Evolutionary conservation across 2,888 invertebrate species (phyloP), one percentile per base, ranked within the genome.

Genomic region (Eupithecia vulgata): DNA sequence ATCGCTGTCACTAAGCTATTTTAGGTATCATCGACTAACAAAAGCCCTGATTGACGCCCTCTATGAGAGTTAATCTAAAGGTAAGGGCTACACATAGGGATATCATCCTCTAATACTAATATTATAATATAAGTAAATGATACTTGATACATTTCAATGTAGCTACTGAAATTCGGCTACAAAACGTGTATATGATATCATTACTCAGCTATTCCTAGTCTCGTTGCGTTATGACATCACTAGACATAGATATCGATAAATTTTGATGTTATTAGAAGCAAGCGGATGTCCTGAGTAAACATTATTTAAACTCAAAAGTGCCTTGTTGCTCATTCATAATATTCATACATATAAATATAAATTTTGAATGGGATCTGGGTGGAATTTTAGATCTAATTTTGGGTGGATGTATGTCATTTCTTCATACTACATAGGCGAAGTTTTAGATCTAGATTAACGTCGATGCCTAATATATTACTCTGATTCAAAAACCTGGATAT

Each of bases 251-350:
- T 57, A 57, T 57, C 57, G 25, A 57, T 57, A 57, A 57, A 57
- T 57, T 57, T 57, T 25, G 25, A 57, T 12, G 12, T 13, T 57
- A 57, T 57, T 25, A 57, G 57, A 57, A 57, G 5, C 57, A 57
- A 25, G 57, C 57, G 57, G 57, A 57, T 57, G 57, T 57, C 57
- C 57, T 57, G 57, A 2, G 57, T 57, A 25, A 57, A 57, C 57
- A 57, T 57, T 25, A 57, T 57, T 57, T 25, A 57, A 25, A 25
- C 12, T 25, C 21, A 3, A 57, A 57, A 57, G 57, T 57, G 25
- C 12, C 52, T 12, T 10, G 48, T 48, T 48, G 21, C 21, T 48
- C 48, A 48, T n/a, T 21, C 0, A 8, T 17, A n/a, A 5, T 17
- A 12, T 52, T 52, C 52, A 52, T 21, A 52, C 10, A 52, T 10